phyloP scores from a whole-genome alignment of 2,113 vertebrate genomes.

The Heliornis fulica region DNA sequence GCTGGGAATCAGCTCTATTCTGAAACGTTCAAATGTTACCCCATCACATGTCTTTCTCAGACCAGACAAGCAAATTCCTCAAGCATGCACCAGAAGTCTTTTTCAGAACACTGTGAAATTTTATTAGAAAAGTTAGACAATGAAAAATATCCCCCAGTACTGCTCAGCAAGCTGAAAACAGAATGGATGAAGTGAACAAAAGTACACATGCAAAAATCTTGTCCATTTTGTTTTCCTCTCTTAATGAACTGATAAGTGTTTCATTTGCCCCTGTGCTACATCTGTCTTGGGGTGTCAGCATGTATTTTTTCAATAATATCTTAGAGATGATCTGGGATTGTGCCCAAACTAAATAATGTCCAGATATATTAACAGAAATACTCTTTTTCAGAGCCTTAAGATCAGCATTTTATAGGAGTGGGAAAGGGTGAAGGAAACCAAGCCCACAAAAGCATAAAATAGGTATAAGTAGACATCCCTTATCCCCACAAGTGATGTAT shows the following conservation, averaged over 20 bases:
- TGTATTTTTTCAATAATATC: neutral
- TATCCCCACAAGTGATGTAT: neutral
- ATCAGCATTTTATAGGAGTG: neutral
- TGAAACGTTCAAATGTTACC: neutral
- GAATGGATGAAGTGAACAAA: neutral
- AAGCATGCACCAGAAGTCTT: neutral
- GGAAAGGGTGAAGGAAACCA: neutral
- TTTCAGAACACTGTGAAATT: slow-evolving; percentile 50
- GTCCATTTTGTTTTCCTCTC: neutral
- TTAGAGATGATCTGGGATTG: neutral
- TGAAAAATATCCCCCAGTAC: neutral
- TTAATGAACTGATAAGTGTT: neutral
- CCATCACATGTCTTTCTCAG: neutral
- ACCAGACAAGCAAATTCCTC: slow-evolving; percentile 67
- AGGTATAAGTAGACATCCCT: neutral
- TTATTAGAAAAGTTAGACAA: neutral
- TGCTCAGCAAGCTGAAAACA: neutral
- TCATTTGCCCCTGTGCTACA: neutral
- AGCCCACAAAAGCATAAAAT: neutral
- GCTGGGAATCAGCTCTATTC: neutral
- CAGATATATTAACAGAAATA: neutral
- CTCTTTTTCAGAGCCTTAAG: neutral
- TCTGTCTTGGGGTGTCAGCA: neutral
- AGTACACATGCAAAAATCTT: accelerated
- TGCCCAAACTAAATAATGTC: neutral